These are phyloP conservation scores for Simalia tracyae DNA, from an alignment of 2,797 vertebrate genomes.

Conservation along the genomic window DNA sequence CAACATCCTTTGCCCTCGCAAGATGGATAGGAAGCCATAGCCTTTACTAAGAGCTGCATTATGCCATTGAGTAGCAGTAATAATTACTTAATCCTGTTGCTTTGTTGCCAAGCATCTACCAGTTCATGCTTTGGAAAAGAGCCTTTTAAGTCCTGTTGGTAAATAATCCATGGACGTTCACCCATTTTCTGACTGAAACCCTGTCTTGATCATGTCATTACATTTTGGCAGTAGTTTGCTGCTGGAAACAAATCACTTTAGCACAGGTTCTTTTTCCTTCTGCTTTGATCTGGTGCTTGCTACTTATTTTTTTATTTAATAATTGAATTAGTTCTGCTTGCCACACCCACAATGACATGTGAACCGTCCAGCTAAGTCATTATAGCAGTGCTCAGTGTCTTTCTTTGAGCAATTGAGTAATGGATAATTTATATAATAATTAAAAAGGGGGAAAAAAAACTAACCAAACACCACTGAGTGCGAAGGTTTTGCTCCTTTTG, in stretches of 20 bases:
- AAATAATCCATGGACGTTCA: background rate
- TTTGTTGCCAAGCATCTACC: background rate
- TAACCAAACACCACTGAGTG: background rate
- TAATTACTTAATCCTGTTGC: background rate
- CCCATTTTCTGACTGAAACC: background rate
- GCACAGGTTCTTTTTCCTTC: background rate
- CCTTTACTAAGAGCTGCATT: background rate
- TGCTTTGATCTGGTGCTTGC: background rate
- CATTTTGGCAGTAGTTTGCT: background rate
- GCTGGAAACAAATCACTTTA: background rate
- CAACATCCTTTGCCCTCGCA: background rate
- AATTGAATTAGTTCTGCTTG: background rate
- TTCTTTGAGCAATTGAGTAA: conserved; percentile 34
- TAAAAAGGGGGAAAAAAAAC: conserved; percentile 8
- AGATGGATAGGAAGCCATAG: background rate
- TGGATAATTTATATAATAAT: conserved; percentile 35
- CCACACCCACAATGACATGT: background rate
- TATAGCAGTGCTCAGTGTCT: too few species aligned
- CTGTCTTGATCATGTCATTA: background rate
- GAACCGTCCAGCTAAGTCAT: background rate
- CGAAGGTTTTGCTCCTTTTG: conserved; percentile 40
- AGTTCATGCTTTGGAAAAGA: background rate
- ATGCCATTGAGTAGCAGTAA: background rate
- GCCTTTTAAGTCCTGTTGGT: background rate
- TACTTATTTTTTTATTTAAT: too few species aligned